phyloP scores from a whole-genome alignment of 2,797 vertebrate species.

The Lithobates pipiens region DNA sequence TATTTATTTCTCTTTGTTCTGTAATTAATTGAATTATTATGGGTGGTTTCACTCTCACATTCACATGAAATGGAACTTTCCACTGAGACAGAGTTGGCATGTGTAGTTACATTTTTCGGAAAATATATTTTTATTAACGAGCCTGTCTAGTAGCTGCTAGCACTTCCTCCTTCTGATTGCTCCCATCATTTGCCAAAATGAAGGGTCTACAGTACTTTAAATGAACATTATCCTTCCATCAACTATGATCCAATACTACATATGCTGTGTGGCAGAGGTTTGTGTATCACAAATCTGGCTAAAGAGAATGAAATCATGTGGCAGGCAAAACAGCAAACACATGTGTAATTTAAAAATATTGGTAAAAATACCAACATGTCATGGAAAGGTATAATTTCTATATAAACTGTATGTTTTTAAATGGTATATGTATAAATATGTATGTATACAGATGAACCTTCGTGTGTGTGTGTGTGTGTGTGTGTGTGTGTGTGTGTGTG shows the following conservation, averaged over 20 bases:
- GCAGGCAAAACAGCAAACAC: too few relatives aligned
- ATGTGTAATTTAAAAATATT: too few relatives aligned
- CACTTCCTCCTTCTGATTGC: conserved; percentile 20
- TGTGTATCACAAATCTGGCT: too few relatives aligned
- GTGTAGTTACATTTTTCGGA: not conserved
- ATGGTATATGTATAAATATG: too few relatives aligned
- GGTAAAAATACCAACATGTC: too few relatives aligned
- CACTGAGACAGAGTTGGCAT: not conserved
- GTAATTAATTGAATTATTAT: conserved; percentile 15
- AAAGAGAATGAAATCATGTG: too few relatives aligned
- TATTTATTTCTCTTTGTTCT: conserved; percentile 19
- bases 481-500: too few relatives aligned
- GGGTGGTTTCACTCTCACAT: conserved; percentile 19
- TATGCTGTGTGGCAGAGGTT: too few relatives aligned
- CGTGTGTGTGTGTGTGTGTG: too few relatives aligned
- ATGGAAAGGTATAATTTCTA: too few relatives aligned
- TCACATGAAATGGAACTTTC: conserved; percentile 10
- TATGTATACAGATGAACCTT: too few relatives aligned
- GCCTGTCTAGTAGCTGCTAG: not conserved
- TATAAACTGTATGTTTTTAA: too few relatives aligned
- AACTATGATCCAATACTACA: not conserved
- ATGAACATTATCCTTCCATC: not conserved
- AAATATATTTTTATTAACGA: not conserved
- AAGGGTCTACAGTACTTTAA: not conserved
- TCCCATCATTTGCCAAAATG: conserved; percentile 16